Evolutionary conservation across 2,888 invertebrate species (phyloP).

Genomic region (Drosophila quinaria): DNA sequence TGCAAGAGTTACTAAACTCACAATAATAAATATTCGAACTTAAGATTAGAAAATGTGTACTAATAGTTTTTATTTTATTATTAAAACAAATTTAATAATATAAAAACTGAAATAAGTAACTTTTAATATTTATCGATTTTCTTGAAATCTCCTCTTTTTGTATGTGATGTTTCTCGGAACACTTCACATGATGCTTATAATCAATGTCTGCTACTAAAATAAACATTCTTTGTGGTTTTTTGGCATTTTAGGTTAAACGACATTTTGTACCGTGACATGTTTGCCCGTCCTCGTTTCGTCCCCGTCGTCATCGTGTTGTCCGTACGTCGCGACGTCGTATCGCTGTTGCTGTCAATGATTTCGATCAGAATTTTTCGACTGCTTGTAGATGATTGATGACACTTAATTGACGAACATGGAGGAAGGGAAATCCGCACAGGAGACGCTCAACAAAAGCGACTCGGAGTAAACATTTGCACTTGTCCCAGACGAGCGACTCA

Average conservation of each 20-base stretch:
- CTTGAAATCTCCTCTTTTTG: not conserved
- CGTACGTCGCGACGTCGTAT: slow-evolving; percentile 12
- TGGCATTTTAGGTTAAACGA: slow-evolving; percentile 78
- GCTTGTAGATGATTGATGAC: slow-evolving; percentile 82
- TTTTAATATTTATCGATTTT: not conserved
- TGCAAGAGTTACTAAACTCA: no score
- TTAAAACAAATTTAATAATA: no score
- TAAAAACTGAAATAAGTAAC: no score
- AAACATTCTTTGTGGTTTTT: slow-evolving; percentile 70
- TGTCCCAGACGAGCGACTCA: slow-evolving; percentile 30
- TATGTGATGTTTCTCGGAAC: slow-evolving; percentile 25
- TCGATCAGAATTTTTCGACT: slow-evolving; percentile 53
- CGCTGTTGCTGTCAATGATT: slow-evolving; percentile 58
- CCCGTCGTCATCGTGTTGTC: slow-evolving; percentile 19
- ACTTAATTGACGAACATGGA: slow-evolving; percentile 79
- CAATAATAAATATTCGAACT: no score
- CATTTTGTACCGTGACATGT: slow-evolving; percentile 83
- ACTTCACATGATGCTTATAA: slow-evolving; percentile 16
- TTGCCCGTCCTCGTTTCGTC: slow-evolving; percentile 48
- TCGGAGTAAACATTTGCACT: slow-evolving; percentile 59
- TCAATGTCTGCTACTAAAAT: slow-evolving; percentile 56
- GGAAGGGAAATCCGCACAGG: not conserved
- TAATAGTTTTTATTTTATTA: no score
- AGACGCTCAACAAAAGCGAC: slow-evolving; percentile 29
- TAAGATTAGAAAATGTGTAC: no score